Evolutionary conservation across 2,113 vertebrate species (phyloP), one percentile per base, ranked within the genome.

Genomic region (Oplegnathus fasciatus): DNA sequence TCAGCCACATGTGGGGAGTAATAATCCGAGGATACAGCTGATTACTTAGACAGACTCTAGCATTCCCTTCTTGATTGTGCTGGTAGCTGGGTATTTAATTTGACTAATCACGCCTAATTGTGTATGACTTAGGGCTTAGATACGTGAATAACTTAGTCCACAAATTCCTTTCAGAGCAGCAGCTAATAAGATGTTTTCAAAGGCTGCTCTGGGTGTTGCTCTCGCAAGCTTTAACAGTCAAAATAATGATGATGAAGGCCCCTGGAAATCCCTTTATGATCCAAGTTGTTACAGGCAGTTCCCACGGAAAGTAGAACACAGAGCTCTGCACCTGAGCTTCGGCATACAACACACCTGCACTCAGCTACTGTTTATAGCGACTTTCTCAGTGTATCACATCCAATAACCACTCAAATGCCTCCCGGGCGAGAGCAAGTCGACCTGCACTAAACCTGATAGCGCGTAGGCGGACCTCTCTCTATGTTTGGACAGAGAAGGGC

Each of bases 61-160:
- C 77, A 64, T 68, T 71, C 57, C 80, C 54, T 60, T 34, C 75
- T 48, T 70, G 86, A 85, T 88, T 86, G 72, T 83, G 83, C 85
- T 79, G 57, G 72, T 70, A 71, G 88, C 61, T 73, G 61, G 80
- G 78, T 91, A 86, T 92, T 91, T 88, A 71, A 93, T 93, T 91
- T 85, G 86, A 82, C 82, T 88, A 92, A 95, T 94, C 82, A 82
- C 10, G 37, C 28, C 69, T 92, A 88, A 95, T 88, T 90, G 92
- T 92, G 90, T 60, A 26, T 44, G 91, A 78, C 52, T 87, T 89
- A 87, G 67, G 73, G 76, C 65, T 90, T 28, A 57, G 78, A 61
- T 84, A 84, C 76, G 88, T 89, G 71, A 94, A 94, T 94, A 90
- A 93, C 90, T 90, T 87, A 92, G 86, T 81, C 18, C 48, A 78